Conservation (phyloP, 2,888 invertebrate genomes). For the Xestia rhomboidea region DNA sequence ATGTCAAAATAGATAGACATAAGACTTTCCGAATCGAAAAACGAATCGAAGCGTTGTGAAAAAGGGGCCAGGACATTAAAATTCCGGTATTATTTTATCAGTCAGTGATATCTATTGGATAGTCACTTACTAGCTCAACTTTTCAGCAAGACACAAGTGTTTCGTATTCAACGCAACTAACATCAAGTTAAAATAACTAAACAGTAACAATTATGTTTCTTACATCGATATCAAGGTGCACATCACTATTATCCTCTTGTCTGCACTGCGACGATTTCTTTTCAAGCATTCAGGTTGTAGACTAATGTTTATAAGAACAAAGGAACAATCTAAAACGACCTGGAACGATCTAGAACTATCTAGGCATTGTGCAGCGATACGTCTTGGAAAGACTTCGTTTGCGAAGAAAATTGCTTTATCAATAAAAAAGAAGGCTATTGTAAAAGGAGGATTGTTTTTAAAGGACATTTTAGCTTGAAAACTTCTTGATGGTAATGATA, state of each 20-base stretch:
- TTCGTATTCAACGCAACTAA: not conserved
- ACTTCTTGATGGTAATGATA: not conserved
- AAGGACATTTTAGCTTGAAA: not conserved
- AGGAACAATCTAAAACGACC: conserved; percentile 50
- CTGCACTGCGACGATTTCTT: conserved; percentile 67
- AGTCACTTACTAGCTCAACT: not conserved
- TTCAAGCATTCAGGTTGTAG: conserved; percentile 62
- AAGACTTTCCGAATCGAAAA: too few relatives aligned
- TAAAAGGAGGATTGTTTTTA: not conserved
- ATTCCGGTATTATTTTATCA: not conserved
- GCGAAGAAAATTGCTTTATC: conserved; percentile 21
- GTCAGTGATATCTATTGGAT: not conserved
- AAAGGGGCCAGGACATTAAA: too few relatives aligned
- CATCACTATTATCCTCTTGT: conserved; percentile 61
- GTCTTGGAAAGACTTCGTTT: conserved; percentile 13
- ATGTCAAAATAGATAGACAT: too few relatives aligned
- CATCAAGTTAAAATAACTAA: too few relatives aligned
- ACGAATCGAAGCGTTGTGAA: too few relatives aligned
- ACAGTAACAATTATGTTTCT: not conserved
- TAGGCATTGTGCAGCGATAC: conserved; percentile 32
- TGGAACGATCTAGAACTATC: conserved; percentile 17
- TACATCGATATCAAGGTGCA: conserved; percentile 33
- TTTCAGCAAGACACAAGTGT: not conserved
- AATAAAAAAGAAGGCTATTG: not conserved
- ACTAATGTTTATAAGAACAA: conserved; percentile 66